A percentile compares a stretch with the other conserved stretches of the same genome.
Evolutionary conservation across 2,888 invertebrate species (phyloP).

Genomic region (Catocala nupta): DNA sequence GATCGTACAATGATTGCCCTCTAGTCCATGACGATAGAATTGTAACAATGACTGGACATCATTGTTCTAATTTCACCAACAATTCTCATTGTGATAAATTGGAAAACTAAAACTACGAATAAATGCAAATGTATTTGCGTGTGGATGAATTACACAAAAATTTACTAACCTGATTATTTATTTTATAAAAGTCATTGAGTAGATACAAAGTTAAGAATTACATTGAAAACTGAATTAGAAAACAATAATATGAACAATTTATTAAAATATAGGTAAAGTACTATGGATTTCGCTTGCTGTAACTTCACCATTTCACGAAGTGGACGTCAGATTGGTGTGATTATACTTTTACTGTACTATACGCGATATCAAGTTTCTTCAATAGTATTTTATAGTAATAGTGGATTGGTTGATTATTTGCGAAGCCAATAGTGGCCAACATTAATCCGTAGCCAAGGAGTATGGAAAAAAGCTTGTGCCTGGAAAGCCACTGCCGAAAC

Average conservation of each 20-base stretch:
- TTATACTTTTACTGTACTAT: slow-evolving; percentile 72
- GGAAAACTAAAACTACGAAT: slow-evolving; percentile 8
- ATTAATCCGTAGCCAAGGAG: slow-evolving; percentile 89
- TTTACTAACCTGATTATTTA: slow-evolving; percentile 17
- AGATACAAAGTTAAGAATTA: background rate
- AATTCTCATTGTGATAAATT: slow-evolving; percentile 40
- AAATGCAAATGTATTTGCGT: background rate
- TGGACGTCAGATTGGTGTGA: slow-evolving; percentile 14
- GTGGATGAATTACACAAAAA: background rate
- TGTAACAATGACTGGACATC: slow-evolving; percentile 66
- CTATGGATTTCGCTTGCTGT: slow-evolving; percentile 26
- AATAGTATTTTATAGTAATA: slow-evolving; percentile 88
- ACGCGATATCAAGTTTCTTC: slow-evolving; percentile 78
- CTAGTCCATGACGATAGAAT: slow-evolving; percentile 76
- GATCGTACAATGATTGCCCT: slow-evolving; percentile 80
- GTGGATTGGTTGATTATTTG: slow-evolving; percentile 88
- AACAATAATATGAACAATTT: slow-evolving; percentile 3
- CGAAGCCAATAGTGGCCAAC: slow-evolving; percentile 89
- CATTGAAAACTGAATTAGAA: no score
- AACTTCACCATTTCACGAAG: slow-evolving; percentile 24
- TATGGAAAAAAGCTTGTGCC: slow-evolving; percentile 88
- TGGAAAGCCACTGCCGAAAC: slow-evolving; percentile 86
- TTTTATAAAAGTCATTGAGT: background rate
- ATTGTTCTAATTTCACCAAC: slow-evolving; percentile 79
- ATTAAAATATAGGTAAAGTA: slow-evolving; percentile 13